Conservation (phyloP, 2,113 vertebrate genomes). For the Eudorcas thomsonii region DNA sequence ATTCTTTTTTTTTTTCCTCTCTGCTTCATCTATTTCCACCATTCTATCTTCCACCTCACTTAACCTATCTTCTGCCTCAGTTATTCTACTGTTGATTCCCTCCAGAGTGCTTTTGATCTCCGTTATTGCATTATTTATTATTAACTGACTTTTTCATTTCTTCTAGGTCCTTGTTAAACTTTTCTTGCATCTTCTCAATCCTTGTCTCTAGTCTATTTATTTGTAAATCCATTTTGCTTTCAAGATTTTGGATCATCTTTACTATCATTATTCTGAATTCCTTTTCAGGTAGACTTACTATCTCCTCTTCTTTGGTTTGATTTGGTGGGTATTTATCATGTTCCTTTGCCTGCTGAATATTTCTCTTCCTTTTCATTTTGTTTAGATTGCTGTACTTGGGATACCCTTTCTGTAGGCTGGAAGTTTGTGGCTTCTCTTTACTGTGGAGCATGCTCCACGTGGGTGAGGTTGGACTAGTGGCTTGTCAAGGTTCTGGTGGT, state of each 20-base stretch:
- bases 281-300: not conserved
- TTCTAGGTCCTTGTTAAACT: not conserved
- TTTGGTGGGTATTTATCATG: not conserved
- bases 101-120: not conserved
- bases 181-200: not conserved
- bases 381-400: not conserved
- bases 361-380: not conserved
- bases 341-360: not conserved
- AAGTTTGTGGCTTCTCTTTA: not conserved
- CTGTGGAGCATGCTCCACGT: not conserved
- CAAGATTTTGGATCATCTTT: not conserved
- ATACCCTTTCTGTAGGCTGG: not conserved
- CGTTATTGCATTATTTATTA: not conserved
- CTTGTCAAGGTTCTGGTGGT: not conserved
- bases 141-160: not conserved
- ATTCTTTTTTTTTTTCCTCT: not conserved
- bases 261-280: not conserved
- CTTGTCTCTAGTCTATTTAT: not conserved
- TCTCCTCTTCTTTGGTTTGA: not conserved
- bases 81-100: not conserved
- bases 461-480: not conserved
- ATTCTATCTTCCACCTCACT: not conserved
- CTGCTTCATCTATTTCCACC: not conserved
- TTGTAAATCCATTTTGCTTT: not conserved
- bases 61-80: not conserved